Evolutionary conservation across 2,113 vertebrate species (phyloP).

Genomic region (Phasianus colchicus): DNA sequence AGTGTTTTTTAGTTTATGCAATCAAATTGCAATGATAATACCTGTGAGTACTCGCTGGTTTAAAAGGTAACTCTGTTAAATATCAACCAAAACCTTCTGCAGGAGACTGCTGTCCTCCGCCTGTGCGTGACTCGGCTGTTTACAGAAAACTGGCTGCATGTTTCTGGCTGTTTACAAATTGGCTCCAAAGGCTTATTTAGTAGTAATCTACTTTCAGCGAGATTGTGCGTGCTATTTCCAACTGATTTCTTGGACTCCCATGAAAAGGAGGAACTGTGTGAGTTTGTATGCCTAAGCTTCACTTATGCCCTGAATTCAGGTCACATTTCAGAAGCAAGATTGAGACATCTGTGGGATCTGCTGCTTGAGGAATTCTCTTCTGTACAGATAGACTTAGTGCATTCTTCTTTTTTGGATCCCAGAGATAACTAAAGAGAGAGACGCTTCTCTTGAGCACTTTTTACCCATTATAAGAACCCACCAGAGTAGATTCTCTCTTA

Average conservation of each 20-base stretch:
- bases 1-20: neutral
- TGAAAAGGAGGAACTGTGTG: neutral
- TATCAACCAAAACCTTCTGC: neutral
- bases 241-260: neutral
- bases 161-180: constrained; percentile 72
- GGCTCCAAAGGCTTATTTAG: constrained; percentile 63
- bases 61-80: constrained; percentile 44
- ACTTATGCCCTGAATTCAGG: neutral
- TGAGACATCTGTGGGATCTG: neutral
- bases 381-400: neutral
- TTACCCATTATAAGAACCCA: neutral
- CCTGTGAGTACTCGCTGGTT: neutral
- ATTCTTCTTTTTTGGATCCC: neutral
- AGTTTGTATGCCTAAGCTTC: neutral
- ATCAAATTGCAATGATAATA: neutral
- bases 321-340: neutral
- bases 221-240: neutral
- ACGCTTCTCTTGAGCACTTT: neutral
- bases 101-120: constrained; percentile 2
- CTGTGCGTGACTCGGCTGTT: constrained; percentile 51
- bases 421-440: neutral
- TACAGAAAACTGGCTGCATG: constrained; percentile 58
- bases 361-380: neutral
- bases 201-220: constrained; percentile 51
- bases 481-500: neutral